Percentiles rank a stretch among this genome's conserved stretches.
phyloP scores from a whole-genome alignment of 2,888 invertebrate genomes.

The Lampropteryx suffumata region DNA sequence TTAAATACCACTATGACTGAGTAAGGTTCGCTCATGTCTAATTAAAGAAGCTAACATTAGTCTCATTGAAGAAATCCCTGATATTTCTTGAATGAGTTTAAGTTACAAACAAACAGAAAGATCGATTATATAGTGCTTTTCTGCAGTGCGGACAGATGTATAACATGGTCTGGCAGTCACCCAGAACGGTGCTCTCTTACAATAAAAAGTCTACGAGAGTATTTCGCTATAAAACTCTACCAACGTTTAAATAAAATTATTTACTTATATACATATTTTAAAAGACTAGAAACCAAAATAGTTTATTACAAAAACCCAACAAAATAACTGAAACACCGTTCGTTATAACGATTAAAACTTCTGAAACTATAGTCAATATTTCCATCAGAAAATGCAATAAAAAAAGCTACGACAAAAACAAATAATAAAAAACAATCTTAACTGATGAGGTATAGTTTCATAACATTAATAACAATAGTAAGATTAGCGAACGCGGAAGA shows the following conservation, averaged over 20 bases:
- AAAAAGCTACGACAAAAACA: conserved; percentile 23
- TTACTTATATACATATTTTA: too few species aligned
- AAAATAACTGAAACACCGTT: too few species aligned
- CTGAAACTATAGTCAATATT: too few species aligned
- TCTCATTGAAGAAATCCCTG: too few species aligned
- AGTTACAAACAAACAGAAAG: neutral
- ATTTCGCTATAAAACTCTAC: neutral
- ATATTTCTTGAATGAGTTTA: too few species aligned
- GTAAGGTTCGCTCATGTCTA: too few species aligned
- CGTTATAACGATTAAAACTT: too few species aligned
- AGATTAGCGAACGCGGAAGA: conserved; percentile 22
- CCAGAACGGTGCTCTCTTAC: conserved; percentile 40
- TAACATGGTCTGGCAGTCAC: conserved; percentile 55
- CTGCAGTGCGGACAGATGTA: conserved; percentile 44
- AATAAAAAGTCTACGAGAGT: conserved; percentile 1
- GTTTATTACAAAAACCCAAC: too few species aligned
- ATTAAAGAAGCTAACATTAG: too few species aligned
- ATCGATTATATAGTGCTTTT: conserved; percentile 17
- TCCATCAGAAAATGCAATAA: conserved; percentile 16
- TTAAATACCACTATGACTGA: too few species aligned
- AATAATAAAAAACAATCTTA: conserved; percentile 3
- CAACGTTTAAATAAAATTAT: neutral
- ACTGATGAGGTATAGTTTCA: conserved; percentile 10
- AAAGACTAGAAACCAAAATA: too few species aligned
- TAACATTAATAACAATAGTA: conserved; percentile 12